A percentile compares a stretch with the other conserved stretches of the same genome.
Conservation (phyloP, 1,140 invertebrate genomes). For the Brachionus asplanchnoidis region DNA sequence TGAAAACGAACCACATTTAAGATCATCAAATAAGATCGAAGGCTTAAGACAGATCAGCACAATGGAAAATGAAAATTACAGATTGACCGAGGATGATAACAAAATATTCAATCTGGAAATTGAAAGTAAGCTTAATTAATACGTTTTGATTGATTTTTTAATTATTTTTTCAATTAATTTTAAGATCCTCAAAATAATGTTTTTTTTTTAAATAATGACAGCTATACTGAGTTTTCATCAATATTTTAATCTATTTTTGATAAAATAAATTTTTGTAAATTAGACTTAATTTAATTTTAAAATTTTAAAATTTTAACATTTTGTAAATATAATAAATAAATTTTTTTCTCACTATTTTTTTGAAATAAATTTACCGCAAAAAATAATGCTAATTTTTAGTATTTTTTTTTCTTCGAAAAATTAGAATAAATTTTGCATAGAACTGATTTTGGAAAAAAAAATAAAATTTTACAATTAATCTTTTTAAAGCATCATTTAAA, state of each 20-base stretch:
- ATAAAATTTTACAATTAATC: no score
- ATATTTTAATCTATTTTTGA: not conserved
- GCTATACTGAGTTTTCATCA: not conserved
- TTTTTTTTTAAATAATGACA: not conserved
- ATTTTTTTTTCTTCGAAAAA: no score
- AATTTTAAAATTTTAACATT: not conserved
- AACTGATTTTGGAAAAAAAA: no score
- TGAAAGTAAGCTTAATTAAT: not conserved
- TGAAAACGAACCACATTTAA: not conserved
- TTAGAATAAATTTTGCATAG: no score
- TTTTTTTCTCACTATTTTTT: not conserved
- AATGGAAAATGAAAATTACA: not conserved
- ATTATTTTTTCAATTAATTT: not conserved
- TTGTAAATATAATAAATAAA: not conserved
- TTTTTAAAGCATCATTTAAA: no score
- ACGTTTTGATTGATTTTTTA: not conserved
- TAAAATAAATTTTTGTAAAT: not conserved
- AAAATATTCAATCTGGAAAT: slow-evolving; percentile 32
- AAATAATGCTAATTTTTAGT: no score
- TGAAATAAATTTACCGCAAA: no score
- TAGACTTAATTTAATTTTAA: not conserved
- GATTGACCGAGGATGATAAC: not conserved
- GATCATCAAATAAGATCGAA: not conserved
- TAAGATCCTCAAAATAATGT: not conserved
- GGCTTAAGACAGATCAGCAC: not conserved